Base-by-base conservation (phyloP, 2,113 vertebrate genomes). In the Corythaeola cristata region DNA sequence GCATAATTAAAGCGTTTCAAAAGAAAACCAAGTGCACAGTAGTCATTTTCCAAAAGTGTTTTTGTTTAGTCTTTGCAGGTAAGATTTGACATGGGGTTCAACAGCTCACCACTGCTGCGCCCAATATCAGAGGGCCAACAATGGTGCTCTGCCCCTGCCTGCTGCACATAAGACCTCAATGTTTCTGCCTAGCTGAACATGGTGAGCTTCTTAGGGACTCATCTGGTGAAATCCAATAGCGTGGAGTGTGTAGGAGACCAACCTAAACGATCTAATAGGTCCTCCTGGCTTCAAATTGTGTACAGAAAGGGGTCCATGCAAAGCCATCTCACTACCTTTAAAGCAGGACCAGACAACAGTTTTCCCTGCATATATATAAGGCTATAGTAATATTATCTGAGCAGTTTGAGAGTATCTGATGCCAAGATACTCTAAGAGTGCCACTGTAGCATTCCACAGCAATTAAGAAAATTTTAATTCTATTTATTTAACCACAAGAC, bases 121-220 rank as follows among this genome's bases (percentile, higher is more conserved):
- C 13, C 24, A 11, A 0, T 6, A 27, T 49, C 47, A 30, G 84
- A 67, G 30, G 28, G 22, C 15, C 15, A 20, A 19, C 1, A 0
- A 3, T 4, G 20, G 20, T 41, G 52, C 21, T 91, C 33, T 55
- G n/a, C n/a, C 9, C 76, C 47, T 72, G 30, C 15, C n/a, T 58
- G 49, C 80, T 60, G 30, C 2, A 0, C 37, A 15, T 32, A 22
- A 49, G 35, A 60, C 15, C 63, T 30, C 15, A 52, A 17, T 45
- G 15, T n/a, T 94, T 92, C 41, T 71, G 32, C 39, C 32, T 27
- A 8, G 26, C 21, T 56, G 44, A 90, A 32, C 12, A 4, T 2
- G 14, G 33, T 23, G 52, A 72, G 20, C 15, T 59, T 59, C 47
- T 27, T 1, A 55, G 39, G 17, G 47, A 19, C 13, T 53, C 35